These are phyloP conservation scores for Philotrypesis tridentata DNA, from an alignment of 1,140 invertebrate genomes.

Conservation along the genomic window DNA sequence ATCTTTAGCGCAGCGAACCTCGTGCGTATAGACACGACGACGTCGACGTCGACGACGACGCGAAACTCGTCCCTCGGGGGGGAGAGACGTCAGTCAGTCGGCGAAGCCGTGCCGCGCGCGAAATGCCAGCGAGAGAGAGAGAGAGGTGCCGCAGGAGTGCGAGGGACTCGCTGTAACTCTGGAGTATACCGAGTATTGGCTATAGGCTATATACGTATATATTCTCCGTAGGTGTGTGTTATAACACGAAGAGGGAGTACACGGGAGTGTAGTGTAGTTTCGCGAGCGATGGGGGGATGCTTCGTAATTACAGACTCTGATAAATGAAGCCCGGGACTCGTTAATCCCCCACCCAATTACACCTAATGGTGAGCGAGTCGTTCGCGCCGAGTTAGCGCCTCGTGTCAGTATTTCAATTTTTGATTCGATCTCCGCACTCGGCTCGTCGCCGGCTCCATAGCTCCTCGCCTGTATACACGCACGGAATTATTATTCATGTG, in stretches of 20 bases:
- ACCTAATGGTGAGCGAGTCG: slow-evolving; percentile 65
- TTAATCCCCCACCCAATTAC: slow-evolving; percentile 73
- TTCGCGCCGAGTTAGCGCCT: slow-evolving; percentile 24
- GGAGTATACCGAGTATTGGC: too few relatives aligned
- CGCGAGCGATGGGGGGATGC: slow-evolving; percentile 59
- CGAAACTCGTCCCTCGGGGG: slow-evolving; percentile 69
- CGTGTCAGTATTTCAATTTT: slow-evolving; percentile 27
- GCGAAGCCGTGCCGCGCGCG: slow-evolving; percentile 22
- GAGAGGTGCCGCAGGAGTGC: slow-evolving; percentile 59
- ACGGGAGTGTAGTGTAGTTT: slow-evolving; percentile 41
- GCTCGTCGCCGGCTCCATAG: too few relatives aligned
- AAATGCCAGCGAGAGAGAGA: slow-evolving; percentile 39
- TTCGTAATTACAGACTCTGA: slow-evolving; percentile 73
- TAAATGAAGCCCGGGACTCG: slow-evolving; percentile 73
- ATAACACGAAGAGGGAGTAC: slow-evolving; percentile 42
- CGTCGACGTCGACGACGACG: slow-evolving; percentile 58
- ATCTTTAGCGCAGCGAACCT: slow-evolving; percentile 63
- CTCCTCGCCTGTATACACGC: too few relatives aligned
- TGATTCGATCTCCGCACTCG: too few relatives aligned
- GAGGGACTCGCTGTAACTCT: slow-evolving; percentile 29
- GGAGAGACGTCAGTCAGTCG: slow-evolving; percentile 72
- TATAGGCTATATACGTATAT: too few relatives aligned
- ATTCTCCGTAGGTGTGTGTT: too few relatives aligned
- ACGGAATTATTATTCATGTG: too few relatives aligned
- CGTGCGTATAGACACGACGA: neutral